Conservation (phyloP, 2,113 vertebrate species). For the Salminus brasiliensis region DNA sequence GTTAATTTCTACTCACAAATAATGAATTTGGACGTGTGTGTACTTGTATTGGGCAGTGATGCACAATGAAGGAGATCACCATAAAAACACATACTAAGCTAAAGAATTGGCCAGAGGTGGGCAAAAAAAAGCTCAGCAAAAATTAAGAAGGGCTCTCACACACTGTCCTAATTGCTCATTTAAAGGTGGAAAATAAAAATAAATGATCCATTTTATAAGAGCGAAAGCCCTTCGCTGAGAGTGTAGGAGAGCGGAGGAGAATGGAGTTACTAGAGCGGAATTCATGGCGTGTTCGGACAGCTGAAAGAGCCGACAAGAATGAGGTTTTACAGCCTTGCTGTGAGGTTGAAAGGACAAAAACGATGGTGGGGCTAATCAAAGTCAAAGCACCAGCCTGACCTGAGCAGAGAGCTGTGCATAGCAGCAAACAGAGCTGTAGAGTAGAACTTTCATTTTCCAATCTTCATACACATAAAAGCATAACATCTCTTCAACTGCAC, state of each 20-base stretch:
- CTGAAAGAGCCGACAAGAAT: slow-evolving; percentile 27
- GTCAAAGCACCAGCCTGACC: slow-evolving; percentile 18
- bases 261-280: slow-evolving; percentile 18
- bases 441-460: background rate
- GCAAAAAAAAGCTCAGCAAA: background rate
- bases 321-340: slow-evolving; percentile 18
- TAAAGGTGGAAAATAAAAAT: slow-evolving; percentile 32
- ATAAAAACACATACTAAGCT: background rate
- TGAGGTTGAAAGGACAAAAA: background rate
- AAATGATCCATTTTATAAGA: slow-evolving; percentile 35
- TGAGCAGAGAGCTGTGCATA: background rate
- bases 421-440: background rate
- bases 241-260: slow-evolving; percentile 28
- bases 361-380: slow-evolving; percentile 6
- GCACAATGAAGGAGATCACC: background rate
- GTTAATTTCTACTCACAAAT: too few relatives aligned
- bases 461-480: too few relatives aligned
- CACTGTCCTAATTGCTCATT: slow-evolving; percentile 24
- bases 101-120: background rate
- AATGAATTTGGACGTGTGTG: too few relatives aligned
- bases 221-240: background rate
- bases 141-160: background rate
- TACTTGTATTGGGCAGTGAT: too few relatives aligned
- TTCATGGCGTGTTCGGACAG: slow-evolving; percentile 3
- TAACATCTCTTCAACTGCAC: too few relatives aligned